Evolutionary conservation across 2,113 vertebrate genomes (phyloP), one percentile per base, ranked within the genome.

Genomic region (Procavia capensis): DNA sequence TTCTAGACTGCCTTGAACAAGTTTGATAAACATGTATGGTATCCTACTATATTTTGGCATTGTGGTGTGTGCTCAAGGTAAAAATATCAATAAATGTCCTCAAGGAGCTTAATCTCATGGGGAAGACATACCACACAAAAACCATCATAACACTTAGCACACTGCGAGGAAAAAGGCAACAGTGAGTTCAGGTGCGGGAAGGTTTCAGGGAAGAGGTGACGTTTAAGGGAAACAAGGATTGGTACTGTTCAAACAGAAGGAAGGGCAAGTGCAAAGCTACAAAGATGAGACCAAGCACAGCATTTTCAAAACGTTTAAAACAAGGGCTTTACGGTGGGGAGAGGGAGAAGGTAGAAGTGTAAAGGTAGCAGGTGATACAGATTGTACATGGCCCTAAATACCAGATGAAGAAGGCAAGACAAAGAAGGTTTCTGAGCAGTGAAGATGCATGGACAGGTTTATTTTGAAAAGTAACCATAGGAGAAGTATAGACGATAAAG

Each of bases 381-480:
- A 63, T 16, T 84, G 29, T 87, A 78, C 93, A 90, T 74, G 50
- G 25, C 45, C 78, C 61, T 66, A 57, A 85, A 88, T 31, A 25
- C 29, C 81, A 84, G 47, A 63, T 8, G 34, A 93, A 63, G 34
- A 93, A 63, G 70, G 29, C 78, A 86, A 90, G 57, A 79, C 31
- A 94, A 81, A 76, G 45, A 88, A 61, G 75, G 47, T 24, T n/a
- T 79, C 45, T 85, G 63, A 39, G 66, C 78, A 85, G 43, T 54
- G n/a, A 90, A 82, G 78, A 6, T 70, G 2, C 81, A 76, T 1
- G 29, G 29, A 70, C n/a, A 88, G 29, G 68, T 61, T 83, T 70
- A 88, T 74, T 85, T 90, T 70, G 1, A 92, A 91, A 89, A 92
- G 76, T 82, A 94, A 84, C 13, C 43, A 57, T 80, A 45, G n/a